A percentile compares a stretch with the other conserved stretches of the same genome.
phyloP scores from a whole-genome alignment of 2,797 vertebrate species.

The Thunnus albacares region DNA sequence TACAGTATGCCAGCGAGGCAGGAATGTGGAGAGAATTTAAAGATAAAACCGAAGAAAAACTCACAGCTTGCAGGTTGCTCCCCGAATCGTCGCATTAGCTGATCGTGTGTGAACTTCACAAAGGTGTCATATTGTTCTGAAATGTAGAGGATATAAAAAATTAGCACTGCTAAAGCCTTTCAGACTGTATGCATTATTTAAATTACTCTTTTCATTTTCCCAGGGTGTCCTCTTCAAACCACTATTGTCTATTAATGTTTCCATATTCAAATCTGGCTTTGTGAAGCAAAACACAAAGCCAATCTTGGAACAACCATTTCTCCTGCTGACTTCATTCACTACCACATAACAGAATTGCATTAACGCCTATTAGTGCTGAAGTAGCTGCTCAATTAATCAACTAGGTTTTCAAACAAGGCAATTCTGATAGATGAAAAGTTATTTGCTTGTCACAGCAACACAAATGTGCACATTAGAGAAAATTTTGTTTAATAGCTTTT shows the following conservation, averaged over 20 bases:
- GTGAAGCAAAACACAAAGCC: not conserved
- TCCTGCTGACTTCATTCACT: not conserved
- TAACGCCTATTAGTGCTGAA: not conserved
- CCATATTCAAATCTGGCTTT: not conserved
- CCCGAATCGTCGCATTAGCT: constrained; percentile 97
- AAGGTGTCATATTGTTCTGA: constrained; percentile 98
- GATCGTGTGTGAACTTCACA: constrained; percentile 98
- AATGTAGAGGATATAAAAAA: constrained; percentile 32
- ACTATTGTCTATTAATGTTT: not conserved
- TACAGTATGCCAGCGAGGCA: not conserved
- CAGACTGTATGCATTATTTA: not conserved
- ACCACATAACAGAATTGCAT: not conserved
- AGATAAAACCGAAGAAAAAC: constrained; percentile 30
- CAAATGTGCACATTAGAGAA: too few species aligned
- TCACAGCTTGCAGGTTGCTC: constrained; percentile 98
- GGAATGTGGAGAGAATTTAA: constrained; percentile 44
- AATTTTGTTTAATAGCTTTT: too few species aligned
- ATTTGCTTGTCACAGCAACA: too few species aligned
- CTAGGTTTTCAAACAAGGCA: too few species aligned
- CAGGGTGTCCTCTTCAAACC: not conserved
- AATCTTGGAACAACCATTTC: not conserved
- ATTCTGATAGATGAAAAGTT: not conserved
- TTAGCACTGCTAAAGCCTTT: not conserved
- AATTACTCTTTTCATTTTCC: not conserved
- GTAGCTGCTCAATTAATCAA: too few species aligned